These are phyloP conservation scores for Beris chalybata DNA, from an alignment of 2,888 invertebrate species.

Conservation along the genomic window DNA sequence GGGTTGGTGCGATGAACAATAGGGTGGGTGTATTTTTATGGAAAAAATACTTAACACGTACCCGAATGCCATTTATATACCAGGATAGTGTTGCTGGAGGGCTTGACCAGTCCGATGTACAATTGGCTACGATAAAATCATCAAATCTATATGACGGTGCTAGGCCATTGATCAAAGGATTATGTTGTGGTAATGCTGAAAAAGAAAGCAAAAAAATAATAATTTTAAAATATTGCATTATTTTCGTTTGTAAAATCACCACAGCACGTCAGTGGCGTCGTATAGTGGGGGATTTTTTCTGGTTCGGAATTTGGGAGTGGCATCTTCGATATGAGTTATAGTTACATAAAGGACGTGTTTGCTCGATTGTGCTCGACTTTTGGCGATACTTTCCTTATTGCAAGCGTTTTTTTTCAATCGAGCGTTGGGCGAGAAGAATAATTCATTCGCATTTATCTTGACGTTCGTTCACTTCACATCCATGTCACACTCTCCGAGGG, in stretches of 20 bases:
- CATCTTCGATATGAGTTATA: not conserved
- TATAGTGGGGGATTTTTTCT: not conserved
- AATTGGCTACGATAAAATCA: conserved; percentile 54
- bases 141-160: conserved; percentile 54
- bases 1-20: not conserved
- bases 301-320: not conserved
- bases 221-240: conserved; percentile 14
- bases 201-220: conserved; percentile 26
- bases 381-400: not conserved
- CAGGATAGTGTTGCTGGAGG: conserved; percentile 54
- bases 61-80: conserved; percentile 56
- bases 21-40: not conserved
- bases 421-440: conserved; percentile 26
- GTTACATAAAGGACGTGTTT: conserved; percentile 2
- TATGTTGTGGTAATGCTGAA: conserved; percentile 54
- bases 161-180: conserved; percentile 55
- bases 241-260: conserved; percentile 32
- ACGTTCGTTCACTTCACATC: conserved; percentile 33
- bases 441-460: conserved; percentile 32
- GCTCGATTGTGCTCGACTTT: not conserved
- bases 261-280: not conserved
- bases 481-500: conserved; percentile 31
- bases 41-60: conserved; percentile 44
- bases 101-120: conserved; percentile 55
- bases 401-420: not conserved